Conservation (phyloP, 1,140 invertebrate genomes). For the Choristoneura fumiferana region DNA sequence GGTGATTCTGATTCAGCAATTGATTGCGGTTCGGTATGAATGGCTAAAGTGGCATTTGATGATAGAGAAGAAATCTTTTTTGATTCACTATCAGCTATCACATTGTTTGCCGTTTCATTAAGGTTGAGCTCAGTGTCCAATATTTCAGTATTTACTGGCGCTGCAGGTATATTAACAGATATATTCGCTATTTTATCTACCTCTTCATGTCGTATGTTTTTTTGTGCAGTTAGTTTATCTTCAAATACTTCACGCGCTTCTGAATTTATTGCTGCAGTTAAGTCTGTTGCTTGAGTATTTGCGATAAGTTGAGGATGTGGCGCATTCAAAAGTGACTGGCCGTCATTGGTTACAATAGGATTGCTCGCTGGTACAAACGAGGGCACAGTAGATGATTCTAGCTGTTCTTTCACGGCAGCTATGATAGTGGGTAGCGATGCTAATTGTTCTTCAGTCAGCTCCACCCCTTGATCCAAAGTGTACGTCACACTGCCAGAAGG, state of each 20-base stretch:
- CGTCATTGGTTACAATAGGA: too few relatives aligned
- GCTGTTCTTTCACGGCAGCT: constrained; percentile 23
- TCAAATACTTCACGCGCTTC: background rate
- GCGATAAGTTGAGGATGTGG: too few relatives aligned
- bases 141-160: too few relatives aligned
- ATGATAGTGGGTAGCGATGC: constrained; percentile 24
- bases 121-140: background rate
- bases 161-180: too few relatives aligned
- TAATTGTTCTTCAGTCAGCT: constrained; percentile 29
- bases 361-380: too few relatives aligned
- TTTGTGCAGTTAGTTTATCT: too few relatives aligned
- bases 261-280: background rate
- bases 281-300: background rate
- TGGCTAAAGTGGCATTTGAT: too few relatives aligned
- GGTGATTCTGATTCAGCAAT: background rate
- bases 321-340: too few relatives aligned
- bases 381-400: background rate
- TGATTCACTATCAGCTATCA: background rate
- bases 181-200: too few relatives aligned
- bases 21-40: background rate
- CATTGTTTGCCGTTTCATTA: background rate
- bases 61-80: background rate
- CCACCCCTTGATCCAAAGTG: constrained; percentile 31
- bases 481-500: constrained; percentile 36
- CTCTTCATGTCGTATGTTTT: too few relatives aligned